phyloP scores from a whole-genome alignment of 1,140 invertebrate species.

The Pogonomyrmex barbatus region DNA sequence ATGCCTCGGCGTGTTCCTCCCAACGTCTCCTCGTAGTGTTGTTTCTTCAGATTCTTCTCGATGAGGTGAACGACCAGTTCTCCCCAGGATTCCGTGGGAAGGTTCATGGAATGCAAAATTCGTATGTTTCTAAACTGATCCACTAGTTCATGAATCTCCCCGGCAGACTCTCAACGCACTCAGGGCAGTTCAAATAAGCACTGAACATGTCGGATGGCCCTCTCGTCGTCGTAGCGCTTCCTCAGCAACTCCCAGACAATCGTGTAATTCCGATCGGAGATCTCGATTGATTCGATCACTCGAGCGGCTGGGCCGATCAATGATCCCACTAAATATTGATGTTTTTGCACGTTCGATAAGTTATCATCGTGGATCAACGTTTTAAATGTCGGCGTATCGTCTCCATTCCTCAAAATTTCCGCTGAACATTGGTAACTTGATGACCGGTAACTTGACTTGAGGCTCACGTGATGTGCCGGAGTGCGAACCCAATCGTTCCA shows the following conservation, averaged over 20 bases:
- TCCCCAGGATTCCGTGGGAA: not conserved
- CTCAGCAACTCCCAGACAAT: not conserved
- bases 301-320: not conserved
- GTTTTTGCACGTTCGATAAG: not conserved
- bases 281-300: not conserved
- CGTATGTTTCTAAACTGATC: not conserved
- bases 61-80: not conserved
- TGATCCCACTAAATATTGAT: not conserved
- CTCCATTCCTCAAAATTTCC: not conserved
- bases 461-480: no score
- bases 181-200: not conserved
- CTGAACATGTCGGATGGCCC: not conserved
- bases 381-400: not conserved
- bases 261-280: not conserved
- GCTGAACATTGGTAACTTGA: no score
- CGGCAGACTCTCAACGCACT: not conserved
- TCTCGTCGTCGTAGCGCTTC: not conserved
- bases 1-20: not conserved
- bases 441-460: no score
- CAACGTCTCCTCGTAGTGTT: not conserved
- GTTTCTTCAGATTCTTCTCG: not conserved
- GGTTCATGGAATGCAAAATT: not conserved
- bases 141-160: not conserved
- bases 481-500: no score
- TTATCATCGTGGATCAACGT: not conserved